Conservation (phyloP, 2,888 invertebrate species). For the Heteromurus nitidus region DNA sequence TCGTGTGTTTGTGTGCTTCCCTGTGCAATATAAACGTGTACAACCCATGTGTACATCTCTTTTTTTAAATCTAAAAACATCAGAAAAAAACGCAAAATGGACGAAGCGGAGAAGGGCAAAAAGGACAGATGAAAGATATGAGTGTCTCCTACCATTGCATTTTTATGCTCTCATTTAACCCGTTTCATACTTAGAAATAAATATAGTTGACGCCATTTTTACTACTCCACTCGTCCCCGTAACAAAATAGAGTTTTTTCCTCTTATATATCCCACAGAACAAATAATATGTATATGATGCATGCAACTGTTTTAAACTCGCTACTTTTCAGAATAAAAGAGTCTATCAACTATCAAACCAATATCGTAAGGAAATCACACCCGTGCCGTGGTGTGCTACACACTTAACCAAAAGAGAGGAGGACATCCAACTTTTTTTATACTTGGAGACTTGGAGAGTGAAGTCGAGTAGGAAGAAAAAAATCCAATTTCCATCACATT, state of each 20-base stretch:
- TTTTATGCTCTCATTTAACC: slow-evolving; percentile 74
- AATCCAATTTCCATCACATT: slow-evolving; percentile 46
- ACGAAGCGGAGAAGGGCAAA: slow-evolving; percentile 39
- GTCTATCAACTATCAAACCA: slow-evolving; percentile 52
- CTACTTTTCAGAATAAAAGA: background rate
- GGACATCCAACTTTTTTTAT: slow-evolving; percentile 13
- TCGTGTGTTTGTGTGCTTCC: slow-evolving; percentile 14
- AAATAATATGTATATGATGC: slow-evolving; percentile 9
- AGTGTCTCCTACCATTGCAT: slow-evolving; percentile 72
- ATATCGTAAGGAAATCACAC: slow-evolving; percentile 42
- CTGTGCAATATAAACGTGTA: slow-evolving; percentile 40
- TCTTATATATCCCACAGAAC: background rate
- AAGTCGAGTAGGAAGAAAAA: slow-evolving; percentile 31
- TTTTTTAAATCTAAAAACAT: slow-evolving; percentile 37
- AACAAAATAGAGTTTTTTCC: background rate
- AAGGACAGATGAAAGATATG: slow-evolving; percentile 63
- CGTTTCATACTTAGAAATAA: slow-evolving; percentile 72
- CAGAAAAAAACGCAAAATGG: slow-evolving; percentile 24
- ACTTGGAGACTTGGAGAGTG: too few species aligned
- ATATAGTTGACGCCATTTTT: slow-evolving; percentile 73
- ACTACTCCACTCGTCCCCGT: slow-evolving; percentile 52
- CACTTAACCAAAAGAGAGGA: too few species aligned
- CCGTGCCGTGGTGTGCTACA: slow-evolving; percentile 34
- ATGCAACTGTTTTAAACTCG: slow-evolving; percentile 47
- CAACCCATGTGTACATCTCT: slow-evolving; percentile 17